Evolutionary conservation across 1,140 invertebrate species (phyloP).

Genomic region (Dolichoris vasculosae): DNA sequence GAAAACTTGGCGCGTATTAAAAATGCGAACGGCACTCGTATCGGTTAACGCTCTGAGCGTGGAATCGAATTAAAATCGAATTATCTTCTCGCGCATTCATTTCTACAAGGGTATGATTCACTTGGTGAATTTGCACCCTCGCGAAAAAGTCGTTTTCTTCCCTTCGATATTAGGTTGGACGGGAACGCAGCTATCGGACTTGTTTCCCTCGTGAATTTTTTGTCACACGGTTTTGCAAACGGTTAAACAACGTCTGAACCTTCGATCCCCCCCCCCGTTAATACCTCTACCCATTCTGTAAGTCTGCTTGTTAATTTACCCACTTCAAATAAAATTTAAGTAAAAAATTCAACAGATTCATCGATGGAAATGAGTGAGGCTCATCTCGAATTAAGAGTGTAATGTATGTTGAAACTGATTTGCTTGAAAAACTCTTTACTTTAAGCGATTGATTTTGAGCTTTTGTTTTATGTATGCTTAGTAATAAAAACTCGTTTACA

Average conservation of each 20-base stretch:
- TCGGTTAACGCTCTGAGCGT: constrained; percentile 11
- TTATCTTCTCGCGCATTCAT: constrained; percentile 56
- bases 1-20: background rate
- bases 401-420: too few relatives aligned
- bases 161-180: too few relatives aligned
- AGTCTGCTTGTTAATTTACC: too few relatives aligned
- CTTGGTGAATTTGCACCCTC: too few relatives aligned
- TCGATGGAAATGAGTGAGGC: background rate
- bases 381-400: background rate
- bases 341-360: background rate
- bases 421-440: too few relatives aligned
- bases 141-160: constrained; percentile 44
- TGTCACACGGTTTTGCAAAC: constrained; percentile 60
- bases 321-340: background rate
- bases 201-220: constrained; percentile 70
- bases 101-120: constrained; percentile 39
- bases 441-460: too few relatives aligned
- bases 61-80: constrained; percentile 72
- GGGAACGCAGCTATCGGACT: background rate
- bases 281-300: background rate
- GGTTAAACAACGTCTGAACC: constrained; percentile 64
- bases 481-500: too few relatives aligned
- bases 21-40: background rate
- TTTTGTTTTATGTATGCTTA: too few relatives aligned
- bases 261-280: background rate